Conservation (phyloP, 2,797 vertebrate genomes). For the Vespertilio murinus region DNA sequence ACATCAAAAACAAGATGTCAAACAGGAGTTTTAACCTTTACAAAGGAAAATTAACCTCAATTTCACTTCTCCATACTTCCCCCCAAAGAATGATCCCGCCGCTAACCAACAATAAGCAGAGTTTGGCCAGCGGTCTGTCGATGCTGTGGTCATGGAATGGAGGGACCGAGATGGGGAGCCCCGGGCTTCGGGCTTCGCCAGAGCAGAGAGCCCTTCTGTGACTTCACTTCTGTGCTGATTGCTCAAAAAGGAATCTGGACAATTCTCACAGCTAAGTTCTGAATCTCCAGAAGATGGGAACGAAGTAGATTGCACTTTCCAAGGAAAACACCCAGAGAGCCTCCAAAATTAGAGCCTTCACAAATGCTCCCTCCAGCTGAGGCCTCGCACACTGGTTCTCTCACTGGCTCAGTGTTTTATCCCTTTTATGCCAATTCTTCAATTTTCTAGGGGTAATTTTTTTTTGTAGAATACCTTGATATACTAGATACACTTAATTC, state of each 20-base stretch:
- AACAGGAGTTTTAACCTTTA: background rate
- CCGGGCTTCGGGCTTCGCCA: background rate
- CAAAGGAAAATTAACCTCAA: background rate
- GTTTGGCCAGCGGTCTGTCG: no score
- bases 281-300: background rate
- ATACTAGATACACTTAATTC: background rate
- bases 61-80: background rate
- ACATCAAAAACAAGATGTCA: conserved; percentile 3
- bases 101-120: background rate
- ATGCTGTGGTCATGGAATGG: no score
- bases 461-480: background rate
- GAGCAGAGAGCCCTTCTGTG: background rate
- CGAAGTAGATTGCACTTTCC: background rate
- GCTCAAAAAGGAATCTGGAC: background rate
- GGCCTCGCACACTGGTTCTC: background rate
- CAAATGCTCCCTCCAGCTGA: background rate
- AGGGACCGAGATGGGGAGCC: no score
- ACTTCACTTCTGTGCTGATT: background rate
- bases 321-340: background rate
- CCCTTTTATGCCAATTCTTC: background rate
- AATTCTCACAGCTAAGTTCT: background rate
- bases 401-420: background rate
- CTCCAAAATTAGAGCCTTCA: background rate
- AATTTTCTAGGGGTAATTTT: background rate
- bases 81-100: background rate